Percentiles rank a stretch among this genome's conserved stretches.
Conservation (phyloP, 2,888 invertebrate genomes). For the Heliconius cydno region DNA sequence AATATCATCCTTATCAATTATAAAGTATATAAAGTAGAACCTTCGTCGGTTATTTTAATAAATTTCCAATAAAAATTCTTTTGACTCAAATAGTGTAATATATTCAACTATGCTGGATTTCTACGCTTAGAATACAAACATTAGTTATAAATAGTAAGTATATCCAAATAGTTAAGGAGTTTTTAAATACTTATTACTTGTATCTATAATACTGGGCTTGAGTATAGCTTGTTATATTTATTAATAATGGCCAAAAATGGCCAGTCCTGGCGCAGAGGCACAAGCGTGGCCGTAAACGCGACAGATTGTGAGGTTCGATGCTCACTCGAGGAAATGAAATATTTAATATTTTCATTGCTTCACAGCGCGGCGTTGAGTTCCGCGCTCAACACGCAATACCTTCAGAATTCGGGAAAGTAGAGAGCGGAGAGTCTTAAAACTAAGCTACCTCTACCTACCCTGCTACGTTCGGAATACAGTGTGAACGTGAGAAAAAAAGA, state of each 20-base stretch:
- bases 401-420: too few species aligned
- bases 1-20: slow-evolving; percentile 9
- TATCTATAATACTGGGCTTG: background rate
- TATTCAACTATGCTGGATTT: background rate
- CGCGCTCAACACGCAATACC: too few species aligned
- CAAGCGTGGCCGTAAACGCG: too few species aligned
- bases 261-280: too few species aligned
- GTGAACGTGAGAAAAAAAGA: too few species aligned
- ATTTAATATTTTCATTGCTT: too few species aligned
- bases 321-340: too few species aligned
- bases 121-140: background rate
- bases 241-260: background rate
- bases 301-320: too few species aligned
- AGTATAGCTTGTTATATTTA: background rate
- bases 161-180: background rate
- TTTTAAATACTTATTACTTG: background rate
- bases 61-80: background rate
- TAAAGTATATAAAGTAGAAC: background rate
- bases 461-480: too few species aligned
- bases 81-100: background rate
- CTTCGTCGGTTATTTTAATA: background rate
- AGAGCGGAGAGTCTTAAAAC: too few species aligned
- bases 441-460: too few species aligned
- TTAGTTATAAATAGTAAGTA: background rate
- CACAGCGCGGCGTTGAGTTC: too few species aligned